A percentile compares a stretch with the other conserved stretches of the same genome.
Conservation (phyloP, 2,113 vertebrate genomes). For the Gambusia affinis region DNA sequence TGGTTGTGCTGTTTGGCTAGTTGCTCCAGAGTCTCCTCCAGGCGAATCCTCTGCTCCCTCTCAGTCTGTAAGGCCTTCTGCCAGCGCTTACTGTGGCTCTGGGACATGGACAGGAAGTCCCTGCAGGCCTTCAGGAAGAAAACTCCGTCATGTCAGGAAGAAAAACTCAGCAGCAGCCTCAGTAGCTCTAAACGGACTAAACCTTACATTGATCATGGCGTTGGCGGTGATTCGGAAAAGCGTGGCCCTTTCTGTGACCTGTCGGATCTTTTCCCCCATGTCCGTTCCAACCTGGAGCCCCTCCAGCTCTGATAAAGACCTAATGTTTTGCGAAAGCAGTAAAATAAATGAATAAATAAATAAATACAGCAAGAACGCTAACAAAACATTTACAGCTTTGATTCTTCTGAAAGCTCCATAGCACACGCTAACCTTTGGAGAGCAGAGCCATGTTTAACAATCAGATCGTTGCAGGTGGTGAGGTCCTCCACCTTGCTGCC, state of each 20-base stretch:
- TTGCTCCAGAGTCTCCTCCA: constrained; percentile 96
- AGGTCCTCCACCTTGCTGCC: constrained; percentile 95
- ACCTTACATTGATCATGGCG: constrained; percentile 95
- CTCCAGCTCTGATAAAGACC: constrained; percentile 94
- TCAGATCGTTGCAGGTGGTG: constrained; percentile 95
- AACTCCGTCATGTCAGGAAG: constrained; percentile 12
- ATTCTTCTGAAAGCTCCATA: neutral
- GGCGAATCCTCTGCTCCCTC: constrained; percentile 90
- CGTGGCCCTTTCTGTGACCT: constrained; percentile 94
- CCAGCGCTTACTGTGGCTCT: constrained; percentile 94
- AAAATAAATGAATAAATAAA: neutral
- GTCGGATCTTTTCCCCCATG: constrained; percentile 91
- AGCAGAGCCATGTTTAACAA: constrained; percentile 95
- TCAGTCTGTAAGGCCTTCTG: constrained; percentile 94
- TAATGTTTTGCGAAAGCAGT: constrained; percentile 33
- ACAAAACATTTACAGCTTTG: neutral
- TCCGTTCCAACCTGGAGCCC: constrained; percentile 84
- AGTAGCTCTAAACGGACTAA: neutral
- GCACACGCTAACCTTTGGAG: constrained; percentile 83
- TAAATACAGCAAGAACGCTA: neutral
- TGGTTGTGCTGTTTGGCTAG: constrained; percentile 98
- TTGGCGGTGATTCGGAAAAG: constrained; percentile 98
- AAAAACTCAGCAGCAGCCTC: neutral
- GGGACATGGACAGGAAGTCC: constrained; percentile 92
- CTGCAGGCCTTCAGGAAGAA: constrained; percentile 84